Evolutionary conservation across 2,113 vertebrate genomes (phyloP), one percentile per base, ranked within the genome.

Genomic region (Lepisosteus oculatus): DNA sequence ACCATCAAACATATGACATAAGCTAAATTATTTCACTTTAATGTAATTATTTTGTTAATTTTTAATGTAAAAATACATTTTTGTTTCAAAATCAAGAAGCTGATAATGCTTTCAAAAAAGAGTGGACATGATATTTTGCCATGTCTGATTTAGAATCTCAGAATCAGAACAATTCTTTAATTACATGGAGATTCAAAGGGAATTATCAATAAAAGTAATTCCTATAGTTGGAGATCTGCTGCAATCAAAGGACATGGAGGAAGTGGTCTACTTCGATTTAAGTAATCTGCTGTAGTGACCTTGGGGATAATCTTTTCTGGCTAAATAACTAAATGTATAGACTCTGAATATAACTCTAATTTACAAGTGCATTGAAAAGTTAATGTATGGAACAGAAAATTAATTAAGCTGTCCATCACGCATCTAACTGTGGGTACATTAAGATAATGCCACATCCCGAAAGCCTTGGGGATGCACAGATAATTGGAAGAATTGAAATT

Each of bases 301-400:
- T 59, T 59, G 57, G 57, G 57, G 1, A 1, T 13, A 59, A 13
- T 59, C 11, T 6, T 13, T 59, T 59, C 57, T 59, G 3, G 5
- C 14, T 59, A 59, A 15, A 5, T 59, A 59, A 59, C 56, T 59
- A 59, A 59, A 59, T 59, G n/a, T 59, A 59, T 59, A 59, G 57
- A 5, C 57, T 15, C 12, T 59, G 57, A 14, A 59, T 9, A 8
- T 59, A 59, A 15, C 57, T 59, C 55, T 13, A 55, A 59, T 13
- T 59, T 59, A 13, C 11, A 59, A 59, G 57, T 13, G 57, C 57
- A 13, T 4, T 59, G 57, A 59, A 59, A n/a, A 59, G 57, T 59
- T 59, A 59, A 59, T 59, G 57, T 59, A 59, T 14, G 57, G n/a
- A 59, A 59, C 57, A n/a, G 57, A 59, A 59, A 59, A 59, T n/a